Evolutionary conservation across 1,140 invertebrate species (phyloP).

Genomic region (Pseudobourletiella spinata): DNA sequence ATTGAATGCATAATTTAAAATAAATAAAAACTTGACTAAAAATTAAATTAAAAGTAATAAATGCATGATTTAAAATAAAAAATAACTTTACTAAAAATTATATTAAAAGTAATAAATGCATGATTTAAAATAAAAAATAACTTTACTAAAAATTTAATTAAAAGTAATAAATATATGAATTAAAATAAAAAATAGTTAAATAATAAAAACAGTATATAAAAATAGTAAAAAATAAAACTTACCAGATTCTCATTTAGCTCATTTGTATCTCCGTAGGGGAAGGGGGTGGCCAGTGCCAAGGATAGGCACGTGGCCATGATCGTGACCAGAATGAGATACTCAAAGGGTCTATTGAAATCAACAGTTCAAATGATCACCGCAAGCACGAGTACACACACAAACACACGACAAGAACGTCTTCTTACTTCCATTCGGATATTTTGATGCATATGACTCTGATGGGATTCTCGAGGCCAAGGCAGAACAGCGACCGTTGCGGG

Average conservation of each 20-base stretch:
- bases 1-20: not conserved
- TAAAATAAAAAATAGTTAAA: not conserved
- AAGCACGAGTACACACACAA: constrained; percentile 37
- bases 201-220: not conserved
- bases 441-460: constrained; percentile 87
- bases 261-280: constrained; percentile 91
- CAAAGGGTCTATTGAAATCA: constrained; percentile 69
- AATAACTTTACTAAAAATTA: no score
- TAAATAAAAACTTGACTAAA: constrained; percentile 1
- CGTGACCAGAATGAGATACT: constrained; percentile 96
- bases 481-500: constrained; percentile 81
- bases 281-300: constrained; percentile 65
- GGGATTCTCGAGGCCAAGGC: constrained; percentile 85
- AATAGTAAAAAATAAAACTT: constrained; percentile 45
- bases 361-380: constrained; percentile 40
- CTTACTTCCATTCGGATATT: constrained; percentile 96
- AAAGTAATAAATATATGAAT: not conserved
- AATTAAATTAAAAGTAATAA: no score
- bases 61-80: no score
- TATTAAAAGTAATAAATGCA: no score
- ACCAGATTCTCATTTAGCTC: constrained; percentile 85
- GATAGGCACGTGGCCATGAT: constrained; percentile 99
- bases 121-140: no score
- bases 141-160: no score
- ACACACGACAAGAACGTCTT: constrained; percentile 40